phyloP scores from a whole-genome alignment of 2,888 invertebrate species.

The Rhodophaea formosa region DNA sequence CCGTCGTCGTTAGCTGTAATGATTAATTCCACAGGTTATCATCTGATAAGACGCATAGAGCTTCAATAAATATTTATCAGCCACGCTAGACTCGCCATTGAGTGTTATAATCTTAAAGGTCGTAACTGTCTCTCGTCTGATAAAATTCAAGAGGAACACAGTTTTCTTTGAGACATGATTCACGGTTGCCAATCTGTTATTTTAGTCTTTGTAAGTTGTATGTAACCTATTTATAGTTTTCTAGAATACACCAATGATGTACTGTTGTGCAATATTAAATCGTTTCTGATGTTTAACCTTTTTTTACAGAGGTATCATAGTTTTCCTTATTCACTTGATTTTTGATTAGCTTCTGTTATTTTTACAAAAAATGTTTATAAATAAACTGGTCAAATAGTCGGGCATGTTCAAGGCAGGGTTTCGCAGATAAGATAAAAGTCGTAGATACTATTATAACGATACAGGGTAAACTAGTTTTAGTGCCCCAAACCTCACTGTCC shows the following conservation, averaged over 20 bases:
- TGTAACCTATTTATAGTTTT: slow-evolving; percentile 2
- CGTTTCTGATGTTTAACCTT: background rate
- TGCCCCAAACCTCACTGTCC: no score
- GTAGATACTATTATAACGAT: no score
- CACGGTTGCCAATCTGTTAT: background rate
- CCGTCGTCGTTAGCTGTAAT: background rate
- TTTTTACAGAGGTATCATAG: no score
- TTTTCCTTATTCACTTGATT: no score
- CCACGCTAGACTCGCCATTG: slow-evolving; percentile 2
- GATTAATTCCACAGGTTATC: background rate
- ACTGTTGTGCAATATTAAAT: background rate
- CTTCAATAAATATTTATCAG: slow-evolving; percentile 10
- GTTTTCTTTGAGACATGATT: background rate
- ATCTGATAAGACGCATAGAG: slow-evolving; percentile 7
- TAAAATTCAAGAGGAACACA: background rate
- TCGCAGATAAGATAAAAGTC: no score
- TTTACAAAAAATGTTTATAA: no score
- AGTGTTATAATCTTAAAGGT: background rate
- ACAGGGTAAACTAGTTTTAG: no score
- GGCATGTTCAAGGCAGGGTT: no score
- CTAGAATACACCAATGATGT: background rate
- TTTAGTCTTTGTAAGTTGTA: background rate
- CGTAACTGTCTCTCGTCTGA: background rate
- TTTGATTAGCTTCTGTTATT: no score
- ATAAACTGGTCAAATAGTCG: no score